Percentiles rank a stretch among this genome's conserved stretches.
phyloP scores from a whole-genome alignment of 2,888 invertebrate species.

The Ochropleura leucogaster region DNA sequence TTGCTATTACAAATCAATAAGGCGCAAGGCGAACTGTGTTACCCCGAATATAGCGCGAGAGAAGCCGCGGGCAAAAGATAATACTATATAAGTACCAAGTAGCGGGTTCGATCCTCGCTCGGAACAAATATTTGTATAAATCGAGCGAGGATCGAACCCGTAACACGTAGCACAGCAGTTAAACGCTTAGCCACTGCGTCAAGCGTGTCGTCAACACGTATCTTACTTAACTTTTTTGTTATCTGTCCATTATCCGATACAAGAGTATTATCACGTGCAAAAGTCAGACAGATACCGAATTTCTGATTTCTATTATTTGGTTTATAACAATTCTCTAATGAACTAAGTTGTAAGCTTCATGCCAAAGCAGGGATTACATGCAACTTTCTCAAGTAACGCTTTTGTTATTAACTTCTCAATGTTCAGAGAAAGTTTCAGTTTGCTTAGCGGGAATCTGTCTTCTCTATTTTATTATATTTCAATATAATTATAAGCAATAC shows the following conservation, averaged over 20 bases:
- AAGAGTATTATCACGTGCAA: slow-evolving; percentile 45
- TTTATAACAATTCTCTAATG: slow-evolving; percentile 50
- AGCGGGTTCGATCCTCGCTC: too few species aligned
- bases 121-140: too few species aligned
- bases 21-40: too few species aligned
- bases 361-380: slow-evolving; percentile 37
- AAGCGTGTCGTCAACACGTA: too few species aligned
- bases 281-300: slow-evolving; percentile 29
- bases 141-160: too few species aligned
- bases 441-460: neutral
- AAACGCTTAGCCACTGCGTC: too few species aligned
- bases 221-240: too few species aligned
- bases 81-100: too few species aligned
- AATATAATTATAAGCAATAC: neutral
- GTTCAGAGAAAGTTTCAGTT: slow-evolving; percentile 37
- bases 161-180: too few species aligned
- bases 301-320: slow-evolving; percentile 54
- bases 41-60: too few species aligned
- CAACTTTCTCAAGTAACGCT: slow-evolving; percentile 24
- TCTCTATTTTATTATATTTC: slow-evolving; percentile 11
- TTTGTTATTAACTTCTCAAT: slow-evolving; percentile 22
- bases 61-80: too few species aligned
- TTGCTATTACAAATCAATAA: too few species aligned
- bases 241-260: neutral
- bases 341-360: slow-evolving; percentile 49